phyloP scores from a whole-genome alignment of 1,140 invertebrate species.

The Dryas iulia region DNA sequence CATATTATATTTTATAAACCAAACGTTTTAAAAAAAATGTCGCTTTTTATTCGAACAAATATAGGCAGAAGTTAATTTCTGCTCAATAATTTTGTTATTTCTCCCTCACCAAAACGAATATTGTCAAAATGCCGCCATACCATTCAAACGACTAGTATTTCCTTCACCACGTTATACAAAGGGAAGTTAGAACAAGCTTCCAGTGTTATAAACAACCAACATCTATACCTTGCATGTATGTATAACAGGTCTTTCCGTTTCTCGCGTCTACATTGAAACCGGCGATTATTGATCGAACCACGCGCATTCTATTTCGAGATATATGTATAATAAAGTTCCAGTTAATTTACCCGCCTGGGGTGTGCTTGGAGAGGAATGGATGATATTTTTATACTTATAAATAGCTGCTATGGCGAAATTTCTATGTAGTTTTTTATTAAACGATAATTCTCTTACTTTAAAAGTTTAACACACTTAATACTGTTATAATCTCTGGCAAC shows the following conservation, averaged over 20 bases:
- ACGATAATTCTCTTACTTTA: no score
- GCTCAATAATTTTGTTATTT: no score
- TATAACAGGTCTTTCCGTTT: neutral
- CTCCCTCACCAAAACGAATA: no score
- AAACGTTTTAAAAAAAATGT: no score
- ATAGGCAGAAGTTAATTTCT: no score
- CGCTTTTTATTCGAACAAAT: no score
- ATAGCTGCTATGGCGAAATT: neutral
- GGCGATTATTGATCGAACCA: neutral
- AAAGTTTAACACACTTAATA: no score
- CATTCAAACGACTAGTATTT: neutral
- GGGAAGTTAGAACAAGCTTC: neutral
- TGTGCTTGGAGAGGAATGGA: neutral
- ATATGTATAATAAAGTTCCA: conserved; percentile 2
- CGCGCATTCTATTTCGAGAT: neutral
- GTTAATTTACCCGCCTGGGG: conserved; percentile 1
- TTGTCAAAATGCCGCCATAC: no score
- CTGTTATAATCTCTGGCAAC: no score
- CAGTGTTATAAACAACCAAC: neutral
- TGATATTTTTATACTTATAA: neutral
- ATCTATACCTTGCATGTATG: neutral
- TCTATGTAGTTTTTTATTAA: neutral
- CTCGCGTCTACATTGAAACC: neutral
- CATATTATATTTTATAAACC: no score
- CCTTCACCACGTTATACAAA: no score